Evolutionary conservation across 2,888 invertebrate species (phyloP).

Genomic region (Gordius sp.): DNA sequence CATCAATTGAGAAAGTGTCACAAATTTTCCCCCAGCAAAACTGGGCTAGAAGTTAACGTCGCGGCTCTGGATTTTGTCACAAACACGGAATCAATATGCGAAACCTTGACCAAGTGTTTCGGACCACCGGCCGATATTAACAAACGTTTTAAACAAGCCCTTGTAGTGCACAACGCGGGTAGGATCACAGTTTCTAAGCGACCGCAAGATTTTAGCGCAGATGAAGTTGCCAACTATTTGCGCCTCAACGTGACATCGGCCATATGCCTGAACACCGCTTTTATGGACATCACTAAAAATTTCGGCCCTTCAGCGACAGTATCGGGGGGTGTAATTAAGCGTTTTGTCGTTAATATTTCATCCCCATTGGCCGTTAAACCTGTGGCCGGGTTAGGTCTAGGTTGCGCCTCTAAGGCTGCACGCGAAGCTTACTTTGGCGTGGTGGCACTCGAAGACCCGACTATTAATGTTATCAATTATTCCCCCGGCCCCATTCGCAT

Average conservation of each 20-base stretch:
- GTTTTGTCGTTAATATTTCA: not conserved
- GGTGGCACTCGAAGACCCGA: not conserved
- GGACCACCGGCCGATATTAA: not conserved
- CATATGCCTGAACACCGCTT: not conserved
- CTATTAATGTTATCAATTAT: not conserved
- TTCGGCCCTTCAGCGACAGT: not conserved
- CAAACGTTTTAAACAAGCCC: not conserved
- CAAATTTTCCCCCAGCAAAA: not conserved
- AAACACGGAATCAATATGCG: not conserved
- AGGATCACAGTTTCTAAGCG: not conserved
- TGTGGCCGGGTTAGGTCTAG: not conserved
- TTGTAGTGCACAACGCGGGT: not conserved
- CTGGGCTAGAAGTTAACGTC: not conserved
- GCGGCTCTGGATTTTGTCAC: not conserved
- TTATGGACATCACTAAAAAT: not conserved
- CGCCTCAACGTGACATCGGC: not conserved
- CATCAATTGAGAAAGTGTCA: not conserved
- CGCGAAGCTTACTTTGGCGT: not conserved
- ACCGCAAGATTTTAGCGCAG: conserved; percentile 9
- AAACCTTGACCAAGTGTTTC: not conserved
- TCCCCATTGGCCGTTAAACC: not conserved
- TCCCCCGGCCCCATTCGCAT: not conserved
- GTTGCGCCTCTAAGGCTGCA: conserved; percentile 3
- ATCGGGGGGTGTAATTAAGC: not conserved
- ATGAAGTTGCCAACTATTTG: not conserved